A percentile compares a stretch with the other conserved stretches of the same genome.
phyloP scores from a whole-genome alignment of 2,888 invertebrate genomes.

The Octonoba sinensis region DNA sequence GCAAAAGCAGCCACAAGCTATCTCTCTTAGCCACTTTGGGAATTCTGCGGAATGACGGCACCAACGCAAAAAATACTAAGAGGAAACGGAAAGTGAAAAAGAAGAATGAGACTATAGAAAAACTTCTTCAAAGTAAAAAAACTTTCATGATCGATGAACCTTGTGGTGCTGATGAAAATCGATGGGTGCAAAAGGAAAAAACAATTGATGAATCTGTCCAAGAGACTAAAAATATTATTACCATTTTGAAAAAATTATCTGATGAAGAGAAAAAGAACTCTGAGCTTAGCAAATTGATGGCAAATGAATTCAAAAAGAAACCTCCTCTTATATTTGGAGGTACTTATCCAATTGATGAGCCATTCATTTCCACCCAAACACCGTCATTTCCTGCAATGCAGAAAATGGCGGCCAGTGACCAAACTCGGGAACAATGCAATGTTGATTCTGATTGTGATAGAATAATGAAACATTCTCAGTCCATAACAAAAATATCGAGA shows the following conservation, averaged over 20 bases:
- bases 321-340: slow-evolving; percentile 63
- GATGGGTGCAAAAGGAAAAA: slow-evolving; percentile 24
- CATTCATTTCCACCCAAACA: slow-evolving; percentile 23
- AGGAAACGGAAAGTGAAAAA: slow-evolving; percentile 43
- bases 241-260: slow-evolving; percentile 48
- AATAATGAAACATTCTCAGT: not conserved
- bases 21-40: slow-evolving; percentile 43
- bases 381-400: not conserved
- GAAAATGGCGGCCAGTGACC: not conserved
- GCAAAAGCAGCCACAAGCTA: slow-evolving; percentile 21
- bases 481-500: not conserved
- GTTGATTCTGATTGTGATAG: not conserved
- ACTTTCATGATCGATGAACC: slow-evolving; percentile 60
- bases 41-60: slow-evolving; percentile 15
- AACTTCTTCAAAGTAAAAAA: slow-evolving; percentile 44
- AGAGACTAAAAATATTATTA: slow-evolving; percentile 54
- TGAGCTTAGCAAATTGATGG: slow-evolving; percentile 52
- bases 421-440: not conserved
- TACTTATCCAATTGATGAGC: slow-evolving; percentile 64
- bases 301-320: slow-evolving; percentile 52
- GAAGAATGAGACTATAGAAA: slow-evolving; percentile 49
- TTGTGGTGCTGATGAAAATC: slow-evolving; percentile 18
- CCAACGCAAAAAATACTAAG: slow-evolving; percentile 23
- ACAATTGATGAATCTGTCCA: slow-evolving; percentile 34
- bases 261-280: slow-evolving; percentile 55